Evolutionary conservation across 1,140 invertebrate species (phyloP), one percentile per base, ranked within the genome.

Genomic region (Cydia pomonella): DNA sequence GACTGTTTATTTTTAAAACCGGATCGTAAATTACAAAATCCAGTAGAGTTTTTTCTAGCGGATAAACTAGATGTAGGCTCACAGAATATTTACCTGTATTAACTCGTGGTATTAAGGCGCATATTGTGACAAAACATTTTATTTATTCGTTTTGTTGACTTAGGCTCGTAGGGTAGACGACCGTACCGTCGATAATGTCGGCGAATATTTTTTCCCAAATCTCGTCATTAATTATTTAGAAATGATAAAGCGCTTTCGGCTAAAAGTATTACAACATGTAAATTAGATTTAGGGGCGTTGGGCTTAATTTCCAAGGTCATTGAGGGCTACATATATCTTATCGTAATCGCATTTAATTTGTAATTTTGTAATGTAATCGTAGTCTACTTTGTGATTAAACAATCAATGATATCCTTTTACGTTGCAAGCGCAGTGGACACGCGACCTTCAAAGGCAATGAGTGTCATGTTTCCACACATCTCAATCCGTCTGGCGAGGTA

Each of bases 401-500:
- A 66, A 66, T 29, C 63, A 69, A 23, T 38, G n/a, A 41, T 33
- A 33, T 73, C 78, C 75, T 78, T 78, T 82, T 75, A 80, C 78
- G 64, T 78, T 80, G 75, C 74, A 76, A 79, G 75, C 77, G 29
- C 72, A 63, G 25, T 38, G 29, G 77, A 80, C 75, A 10, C 75
- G 64, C 73, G 77, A 77, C 84, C 82, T 84, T 78, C 83, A 73
- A 38, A 59, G 74, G 69, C 50, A 71, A 79, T 73, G n/a, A 41
- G 73, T 80, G 80, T 83, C 77, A 76, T 77, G 76, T 84, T 82
- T 75, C 80, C 80, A 73, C 74, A 80, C 79, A 76, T 82, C 78
- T 84, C 76, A 86, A 85, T 84, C 78, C 75, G 80, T 78, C 73
- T 78, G 75, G 82, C 74, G 73, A 78, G 75, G 76, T 81, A 82